Evolutionary conservation across 2,797 vertebrate species (phyloP).

Genomic region (Rhodeus uyekii): DNA sequence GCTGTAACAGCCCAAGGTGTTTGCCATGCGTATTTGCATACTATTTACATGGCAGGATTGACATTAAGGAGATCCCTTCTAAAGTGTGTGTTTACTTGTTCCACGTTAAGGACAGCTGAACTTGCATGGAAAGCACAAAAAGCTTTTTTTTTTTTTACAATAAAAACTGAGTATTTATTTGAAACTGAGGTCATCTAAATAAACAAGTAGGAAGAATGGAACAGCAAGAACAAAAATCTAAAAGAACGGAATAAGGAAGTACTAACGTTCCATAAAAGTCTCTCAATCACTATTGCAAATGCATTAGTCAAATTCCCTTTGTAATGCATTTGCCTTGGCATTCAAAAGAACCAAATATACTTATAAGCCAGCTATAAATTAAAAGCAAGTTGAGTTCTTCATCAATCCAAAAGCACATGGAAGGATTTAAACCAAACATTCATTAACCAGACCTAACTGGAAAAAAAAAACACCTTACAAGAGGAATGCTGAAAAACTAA

Average conservation of each 20-base stretch:
- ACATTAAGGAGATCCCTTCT: conserved; percentile 58
- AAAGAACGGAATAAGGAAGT: not conserved
- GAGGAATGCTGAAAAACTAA: conserved; percentile 52
- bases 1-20: conserved; percentile 65
- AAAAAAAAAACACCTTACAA: conserved; percentile 59
- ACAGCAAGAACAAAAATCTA: not conserved
- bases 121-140: not conserved
- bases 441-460: not conserved
- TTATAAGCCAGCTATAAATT: not conserved
- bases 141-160: not conserved
- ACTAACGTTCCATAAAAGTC: not conserved
- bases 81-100: conserved; percentile 33
- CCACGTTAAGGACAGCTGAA: conserved; percentile 7
- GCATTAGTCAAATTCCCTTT: not conserved
- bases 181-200: not conserved
- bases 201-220: not conserved
- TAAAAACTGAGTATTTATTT: not conserved
- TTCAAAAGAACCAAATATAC: not conserved
- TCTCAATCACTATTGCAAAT: not conserved
- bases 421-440: not conserved
- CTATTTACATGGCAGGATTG: conserved; percentile 70
- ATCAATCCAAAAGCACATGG: not conserved
- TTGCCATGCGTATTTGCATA: conserved; percentile 70
- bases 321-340: not conserved
- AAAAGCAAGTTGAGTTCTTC: not conserved